phyloP scores from a whole-genome alignment of 2,888 invertebrate genomes.

The Plemyria rubiginata region DNA sequence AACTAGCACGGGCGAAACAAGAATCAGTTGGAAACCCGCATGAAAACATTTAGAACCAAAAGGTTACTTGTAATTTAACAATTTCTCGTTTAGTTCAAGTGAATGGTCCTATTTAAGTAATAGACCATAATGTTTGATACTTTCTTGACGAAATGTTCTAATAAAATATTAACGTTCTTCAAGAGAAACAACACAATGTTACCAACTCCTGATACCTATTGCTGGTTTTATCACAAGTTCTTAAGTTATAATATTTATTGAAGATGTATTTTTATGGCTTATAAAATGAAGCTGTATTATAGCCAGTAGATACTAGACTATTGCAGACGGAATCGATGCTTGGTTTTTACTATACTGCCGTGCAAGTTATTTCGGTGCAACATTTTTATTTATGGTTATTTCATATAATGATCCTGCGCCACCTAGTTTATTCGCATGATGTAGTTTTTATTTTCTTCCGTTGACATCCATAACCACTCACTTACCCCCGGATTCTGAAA shows the following conservation, averaged over 20 bases:
- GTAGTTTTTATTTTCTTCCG: too few species aligned
- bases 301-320: too few species aligned
- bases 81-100: slow-evolving; percentile 38
- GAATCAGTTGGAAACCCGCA: slow-evolving; percentile 44
- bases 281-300: slow-evolving; percentile 6
- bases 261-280: slow-evolving; percentile 16
- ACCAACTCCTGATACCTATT: slow-evolving; percentile 28
- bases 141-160: slow-evolving; percentile 33
- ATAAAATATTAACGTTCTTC: slow-evolving; percentile 39
- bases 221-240: slow-evolving; percentile 35
- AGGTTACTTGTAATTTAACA: slow-evolving; percentile 31
- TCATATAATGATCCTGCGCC: too few species aligned
- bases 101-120: slow-evolving; percentile 37
- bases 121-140: slow-evolving; percentile 34
- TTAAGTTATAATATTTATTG: slow-evolving; percentile 29
- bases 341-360: too few species aligned
- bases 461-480: too few species aligned
- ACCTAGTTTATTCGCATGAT: too few species aligned
- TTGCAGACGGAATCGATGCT: not conserved
- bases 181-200: slow-evolving; percentile 39
- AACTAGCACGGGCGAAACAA: slow-evolving; percentile 3
- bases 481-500: too few species aligned
- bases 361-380: too few species aligned
- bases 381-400: too few species aligned
- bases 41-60: slow-evolving; percentile 45